A percentile compares a stretch with the other conserved stretches of the same genome.
phyloP scores from a whole-genome alignment of 2,113 vertebrate genomes.

The Epinephelus moara region DNA sequence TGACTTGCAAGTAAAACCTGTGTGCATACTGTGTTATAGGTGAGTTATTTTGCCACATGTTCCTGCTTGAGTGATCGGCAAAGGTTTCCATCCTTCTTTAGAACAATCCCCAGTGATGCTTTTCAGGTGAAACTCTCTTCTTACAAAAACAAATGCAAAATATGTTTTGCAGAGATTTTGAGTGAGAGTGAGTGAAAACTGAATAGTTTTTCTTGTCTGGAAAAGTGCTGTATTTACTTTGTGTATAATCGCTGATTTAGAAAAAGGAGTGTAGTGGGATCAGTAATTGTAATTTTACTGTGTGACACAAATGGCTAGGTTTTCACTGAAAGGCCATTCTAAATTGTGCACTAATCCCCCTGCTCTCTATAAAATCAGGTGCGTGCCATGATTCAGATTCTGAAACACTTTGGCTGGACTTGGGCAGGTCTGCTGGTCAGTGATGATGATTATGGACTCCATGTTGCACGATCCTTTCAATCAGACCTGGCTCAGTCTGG shows the following conservation, averaged over 20 bases:
- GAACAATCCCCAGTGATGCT: slow-evolving; percentile 58
- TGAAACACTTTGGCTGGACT: slow-evolving; percentile 61
- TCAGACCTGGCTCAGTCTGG: slow-evolving; percentile 28
- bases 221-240: neutral
- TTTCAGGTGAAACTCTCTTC: slow-evolving; percentile 40
- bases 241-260: neutral
- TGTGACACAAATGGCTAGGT: neutral
- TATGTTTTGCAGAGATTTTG: too few relatives aligned
- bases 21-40: slow-evolving; percentile 15
- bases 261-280: neutral
- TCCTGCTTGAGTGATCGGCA: slow-evolving; percentile 51
- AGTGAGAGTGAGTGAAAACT: neutral
- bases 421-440: slow-evolving; percentile 64
- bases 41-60: slow-evolving; percentile 61
- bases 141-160: neutral
- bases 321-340: neutral
- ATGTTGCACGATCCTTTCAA: slow-evolving; percentile 52
- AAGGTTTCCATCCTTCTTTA: slow-evolving; percentile 56
- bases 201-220: too few relatives aligned
- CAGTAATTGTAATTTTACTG: neutral
- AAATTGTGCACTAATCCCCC: neutral
- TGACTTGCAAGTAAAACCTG: neutral
- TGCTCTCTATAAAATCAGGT: slow-evolving; percentile 29
- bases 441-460: slow-evolving; percentile 64
- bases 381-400: slow-evolving; percentile 60